Conservation (phyloP, 1,140 invertebrate genomes). For the Procambarus virginalis region DNA sequence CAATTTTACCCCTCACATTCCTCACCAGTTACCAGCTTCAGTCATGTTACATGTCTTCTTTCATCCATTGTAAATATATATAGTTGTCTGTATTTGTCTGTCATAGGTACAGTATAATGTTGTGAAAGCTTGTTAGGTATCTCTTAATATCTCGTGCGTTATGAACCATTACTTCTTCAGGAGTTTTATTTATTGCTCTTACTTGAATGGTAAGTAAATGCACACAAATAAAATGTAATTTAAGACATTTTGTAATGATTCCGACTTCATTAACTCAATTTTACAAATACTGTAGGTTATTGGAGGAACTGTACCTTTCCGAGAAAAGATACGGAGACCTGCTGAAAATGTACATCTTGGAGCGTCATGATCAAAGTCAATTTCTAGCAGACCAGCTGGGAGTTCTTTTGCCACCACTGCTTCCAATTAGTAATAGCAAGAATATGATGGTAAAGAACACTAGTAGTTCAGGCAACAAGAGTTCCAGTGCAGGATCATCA, state of each 20-base stretch:
- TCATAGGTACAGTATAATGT: no score
- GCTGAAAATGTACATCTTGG: conserved; percentile 82
- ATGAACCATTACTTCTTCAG: no score
- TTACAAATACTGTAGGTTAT: conserved; percentile 73
- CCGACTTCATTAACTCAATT: neutral
- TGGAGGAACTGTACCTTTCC: conserved; percentile 80
- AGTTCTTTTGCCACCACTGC: conserved; percentile 70
- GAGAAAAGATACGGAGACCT: conserved; percentile 83
- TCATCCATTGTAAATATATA: no score
- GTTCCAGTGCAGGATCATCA: neutral
- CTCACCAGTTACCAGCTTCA: no score
- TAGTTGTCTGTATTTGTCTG: no score
- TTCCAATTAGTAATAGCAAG: neutral
- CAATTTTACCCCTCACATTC: no score
- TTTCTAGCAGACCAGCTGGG: conserved; percentile 74
- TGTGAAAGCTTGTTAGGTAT: no score
- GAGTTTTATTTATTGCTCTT: no score
- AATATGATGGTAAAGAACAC: neutral
- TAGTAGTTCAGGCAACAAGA: conserved; percentile 7
- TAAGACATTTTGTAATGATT: neutral
- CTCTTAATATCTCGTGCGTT: no score
- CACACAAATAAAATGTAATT: neutral
- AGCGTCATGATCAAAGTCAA: conserved; percentile 79
- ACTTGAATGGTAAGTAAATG: no score
- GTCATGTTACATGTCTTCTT: no score